Evolutionary conservation across 1,140 invertebrate species (phyloP).

Genomic region (Zeugodacus cucurbitae): DNA sequence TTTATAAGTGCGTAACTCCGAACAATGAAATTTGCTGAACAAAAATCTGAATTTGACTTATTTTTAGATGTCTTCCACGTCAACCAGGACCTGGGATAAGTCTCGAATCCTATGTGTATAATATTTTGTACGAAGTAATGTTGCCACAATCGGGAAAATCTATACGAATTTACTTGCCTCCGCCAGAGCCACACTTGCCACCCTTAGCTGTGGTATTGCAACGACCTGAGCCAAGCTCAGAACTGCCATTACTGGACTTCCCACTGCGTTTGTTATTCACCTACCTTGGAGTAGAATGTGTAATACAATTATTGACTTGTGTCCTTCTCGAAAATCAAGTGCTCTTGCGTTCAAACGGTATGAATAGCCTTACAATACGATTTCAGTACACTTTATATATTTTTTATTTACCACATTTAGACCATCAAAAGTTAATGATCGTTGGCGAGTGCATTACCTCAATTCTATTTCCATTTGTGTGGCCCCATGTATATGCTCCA

Average conservation of each 20-base stretch:
- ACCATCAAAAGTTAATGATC: conserved; percentile 95
- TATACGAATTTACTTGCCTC: conserved; percentile 83
- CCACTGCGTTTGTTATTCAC: conserved; percentile 88
- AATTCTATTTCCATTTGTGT: conserved; percentile 93
- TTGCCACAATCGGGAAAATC: conserved; percentile 88
- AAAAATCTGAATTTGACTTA: neutral
- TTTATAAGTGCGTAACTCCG: conserved; percentile 77
- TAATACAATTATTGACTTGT: conserved; percentile 95
- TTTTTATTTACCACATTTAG: conserved; percentile 66
- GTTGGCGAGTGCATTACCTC: conserved; percentile 94
- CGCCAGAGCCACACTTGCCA: conserved; percentile 77
- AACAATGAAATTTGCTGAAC: neutral
- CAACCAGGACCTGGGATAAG: conserved; percentile 78
- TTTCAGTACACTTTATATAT: neutral
- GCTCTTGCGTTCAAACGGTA: conserved; percentile 90
- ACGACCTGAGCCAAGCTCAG: conserved; percentile 77
- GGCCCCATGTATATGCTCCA: conserved; percentile 99
- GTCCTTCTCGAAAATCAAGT: conserved; percentile 97
- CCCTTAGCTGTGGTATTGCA: conserved; percentile 75
- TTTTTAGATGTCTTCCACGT: conserved; percentile 76
- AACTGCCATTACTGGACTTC: conserved; percentile 95
- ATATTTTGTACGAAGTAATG: conserved; percentile 93
- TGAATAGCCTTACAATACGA: conserved; percentile 38
- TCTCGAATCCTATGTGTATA: conserved; percentile 94
- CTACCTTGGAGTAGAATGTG: conserved; percentile 87